Conservation (phyloP, 2,888 invertebrate genomes). For the Sesia apiformis region DNA sequence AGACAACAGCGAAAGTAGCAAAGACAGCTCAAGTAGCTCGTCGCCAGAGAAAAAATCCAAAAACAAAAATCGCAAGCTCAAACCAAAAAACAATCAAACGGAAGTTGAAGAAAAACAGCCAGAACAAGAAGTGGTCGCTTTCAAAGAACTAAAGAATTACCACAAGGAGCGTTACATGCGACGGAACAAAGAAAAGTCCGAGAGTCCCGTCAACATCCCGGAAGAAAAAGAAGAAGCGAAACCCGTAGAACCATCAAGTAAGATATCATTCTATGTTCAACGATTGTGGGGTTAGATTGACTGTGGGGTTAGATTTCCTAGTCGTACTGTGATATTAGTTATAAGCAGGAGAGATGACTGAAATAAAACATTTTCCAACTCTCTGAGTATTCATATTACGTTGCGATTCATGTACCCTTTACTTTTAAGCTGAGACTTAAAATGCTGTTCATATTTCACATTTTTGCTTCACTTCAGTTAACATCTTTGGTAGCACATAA, state of each 20-base stretch:
- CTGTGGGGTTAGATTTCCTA: not conserved
- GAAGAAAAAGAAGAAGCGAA: constrained; percentile 11
- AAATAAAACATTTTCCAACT: constrained; percentile 65
- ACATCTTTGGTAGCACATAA: too few relatives aligned
- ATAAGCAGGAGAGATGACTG: constrained; percentile 38
- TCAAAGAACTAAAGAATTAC: constrained; percentile 74
- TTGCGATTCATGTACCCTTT: too few relatives aligned
- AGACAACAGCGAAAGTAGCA: constrained; percentile 11
- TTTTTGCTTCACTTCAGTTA: too few relatives aligned
- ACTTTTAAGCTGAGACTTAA: too few relatives aligned
- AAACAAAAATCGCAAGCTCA: constrained; percentile 13
- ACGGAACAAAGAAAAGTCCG: constrained; percentile 76
- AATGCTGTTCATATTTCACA: too few relatives aligned
- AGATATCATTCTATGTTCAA: constrained; percentile 48
- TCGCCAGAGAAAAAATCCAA: constrained; percentile 34
- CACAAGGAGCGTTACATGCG: constrained; percentile 78
- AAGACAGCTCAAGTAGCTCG: constrained; percentile 19
- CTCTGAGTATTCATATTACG: constrained; percentile 61
- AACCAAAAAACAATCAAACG: constrained; percentile 18
- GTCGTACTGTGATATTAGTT: constrained; percentile 47
- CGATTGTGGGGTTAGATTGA: constrained; percentile 23
- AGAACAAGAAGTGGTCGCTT: constrained; percentile 40
- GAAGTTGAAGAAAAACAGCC: constrained; percentile 17
- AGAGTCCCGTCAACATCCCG: constrained; percentile 64
- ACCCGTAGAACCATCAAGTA: constrained; percentile 47